Conservation (phyloP, 2,113 vertebrate species). For the Arvicanthis niloticus region DNA sequence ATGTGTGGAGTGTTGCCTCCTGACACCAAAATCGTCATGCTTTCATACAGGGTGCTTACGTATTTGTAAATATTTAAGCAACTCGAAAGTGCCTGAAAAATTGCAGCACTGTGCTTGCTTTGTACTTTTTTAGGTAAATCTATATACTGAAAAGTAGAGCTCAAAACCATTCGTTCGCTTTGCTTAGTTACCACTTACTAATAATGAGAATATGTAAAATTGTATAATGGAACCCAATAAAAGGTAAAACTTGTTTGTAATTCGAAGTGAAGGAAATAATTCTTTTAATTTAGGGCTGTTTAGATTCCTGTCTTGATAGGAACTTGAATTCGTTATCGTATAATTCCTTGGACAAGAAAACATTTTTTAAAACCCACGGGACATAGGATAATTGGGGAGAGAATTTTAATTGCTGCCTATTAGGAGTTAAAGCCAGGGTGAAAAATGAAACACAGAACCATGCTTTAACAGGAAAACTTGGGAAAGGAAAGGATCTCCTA, state of each 20-base stretch:
- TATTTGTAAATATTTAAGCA: slow-evolving; percentile 85
- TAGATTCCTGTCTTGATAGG: not conserved
- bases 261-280: slow-evolving; percentile 75
- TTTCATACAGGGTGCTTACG: slow-evolving; percentile 86
- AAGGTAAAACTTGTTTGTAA: slow-evolving; percentile 86
- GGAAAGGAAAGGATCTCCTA: not conserved
- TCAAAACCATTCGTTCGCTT: slow-evolving; percentile 59
- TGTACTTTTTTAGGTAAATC: slow-evolving; percentile 82
- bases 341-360: not conserved
- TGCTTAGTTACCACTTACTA: slow-evolving; percentile 72
- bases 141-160: slow-evolving; percentile 75
- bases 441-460: not conserved
- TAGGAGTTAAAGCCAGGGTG: not conserved
- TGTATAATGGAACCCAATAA: slow-evolving; percentile 89
- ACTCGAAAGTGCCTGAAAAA: slow-evolving; percentile 88
- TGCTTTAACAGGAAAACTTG: slow-evolving; percentile 31
- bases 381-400: not conserved
- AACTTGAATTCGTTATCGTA: not conserved
- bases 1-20: slow-evolving; percentile 43
- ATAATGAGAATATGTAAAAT: slow-evolving; percentile 81
- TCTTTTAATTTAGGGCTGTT: slow-evolving; percentile 73
- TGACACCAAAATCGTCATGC: slow-evolving; percentile 71
- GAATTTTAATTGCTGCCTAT: slow-evolving; percentile 11
- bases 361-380: not conserved
- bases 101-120: slow-evolving; percentile 86